Evolutionary conservation across 2,888 invertebrate species (phyloP).

Genomic region (Drosophila aldrichi): DNA sequence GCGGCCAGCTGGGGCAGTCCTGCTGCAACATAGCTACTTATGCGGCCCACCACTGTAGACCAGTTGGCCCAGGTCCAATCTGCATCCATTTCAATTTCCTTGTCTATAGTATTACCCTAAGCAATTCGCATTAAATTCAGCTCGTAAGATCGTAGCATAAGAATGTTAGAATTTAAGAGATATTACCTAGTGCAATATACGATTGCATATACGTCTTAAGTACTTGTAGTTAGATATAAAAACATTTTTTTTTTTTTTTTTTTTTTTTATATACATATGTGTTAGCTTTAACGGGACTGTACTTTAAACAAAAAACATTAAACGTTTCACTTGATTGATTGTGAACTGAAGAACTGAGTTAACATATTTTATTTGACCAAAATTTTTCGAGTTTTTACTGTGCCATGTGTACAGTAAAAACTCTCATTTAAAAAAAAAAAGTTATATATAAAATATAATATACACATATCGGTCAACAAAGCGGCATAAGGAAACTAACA

Average conservation of each 20-base stretch:
- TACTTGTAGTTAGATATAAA: conserved; percentile 1
- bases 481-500: not conserved
- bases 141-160: not conserved
- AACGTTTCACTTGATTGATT: not conserved
- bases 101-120: conserved; percentile 43
- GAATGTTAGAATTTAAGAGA: not conserved
- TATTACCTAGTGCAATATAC: not conserved
- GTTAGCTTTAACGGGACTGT: not conserved
- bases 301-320: not conserved
- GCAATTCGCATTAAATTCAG: conserved; percentile 6
- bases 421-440: no score
- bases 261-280: not conserved
- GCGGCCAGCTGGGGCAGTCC: not conserved
- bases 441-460: no score
- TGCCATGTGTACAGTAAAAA: not conserved
- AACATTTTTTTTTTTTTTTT: not conserved
- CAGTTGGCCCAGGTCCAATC: not conserved
- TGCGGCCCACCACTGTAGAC: conserved; percentile 3
- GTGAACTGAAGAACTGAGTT: conserved; percentile 17
- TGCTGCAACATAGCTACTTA: conserved; percentile 7
- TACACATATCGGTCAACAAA: not conserved
- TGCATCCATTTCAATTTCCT: conserved; percentile 8
- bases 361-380: conserved; percentile 13
- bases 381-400: not conserved
- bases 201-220: not conserved